phyloP scores from a whole-genome alignment of 2,113 vertebrate species.

The Tragelaphus buxtoni region DNA sequence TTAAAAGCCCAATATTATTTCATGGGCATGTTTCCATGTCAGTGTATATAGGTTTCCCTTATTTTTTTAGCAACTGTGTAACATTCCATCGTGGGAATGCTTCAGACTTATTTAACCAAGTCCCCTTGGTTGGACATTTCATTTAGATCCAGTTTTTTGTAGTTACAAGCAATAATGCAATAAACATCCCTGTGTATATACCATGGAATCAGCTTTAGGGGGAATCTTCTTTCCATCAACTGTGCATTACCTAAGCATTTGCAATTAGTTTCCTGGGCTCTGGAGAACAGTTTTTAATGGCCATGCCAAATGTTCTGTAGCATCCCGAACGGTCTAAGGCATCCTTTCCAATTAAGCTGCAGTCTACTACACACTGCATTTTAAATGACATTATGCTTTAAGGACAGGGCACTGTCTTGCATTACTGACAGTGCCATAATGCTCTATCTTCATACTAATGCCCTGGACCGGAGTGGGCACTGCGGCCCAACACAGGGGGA shows the following conservation, averaged over 20 bases:
- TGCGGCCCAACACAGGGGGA: not conserved
- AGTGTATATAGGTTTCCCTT: not conserved
- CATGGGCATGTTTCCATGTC: not conserved
- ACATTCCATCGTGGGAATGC: not conserved
- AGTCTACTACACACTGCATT: constrained; percentile 60
- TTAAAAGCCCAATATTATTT: not conserved
- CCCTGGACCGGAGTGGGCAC: constrained; percentile 23
- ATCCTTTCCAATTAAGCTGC: constrained; percentile 69
- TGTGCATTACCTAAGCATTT: constrained; percentile 68
- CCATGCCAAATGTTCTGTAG: constrained; percentile 68
- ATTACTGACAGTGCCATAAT: constrained; percentile 48
- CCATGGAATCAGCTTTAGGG: constrained; percentile 56
- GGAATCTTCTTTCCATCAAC: constrained; percentile 58
- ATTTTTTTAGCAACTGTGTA: not conserved
- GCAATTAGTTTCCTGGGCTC: constrained; percentile 66
- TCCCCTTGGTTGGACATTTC: not conserved
- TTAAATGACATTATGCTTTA: constrained; percentile 61
- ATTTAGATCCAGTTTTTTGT: constrained; percentile 54
- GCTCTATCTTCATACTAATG: constrained; percentile 18
- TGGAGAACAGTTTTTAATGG: constrained; percentile 63
- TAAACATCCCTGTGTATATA: constrained; percentile 40
- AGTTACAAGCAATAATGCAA: constrained; percentile 41
- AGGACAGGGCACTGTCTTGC: constrained; percentile 49
- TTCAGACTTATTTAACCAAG: constrained; percentile 42
- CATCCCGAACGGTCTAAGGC: constrained; percentile 37